Conservation (phyloP, 2,113 vertebrate genomes). For the Perccottus glenii region DNA sequence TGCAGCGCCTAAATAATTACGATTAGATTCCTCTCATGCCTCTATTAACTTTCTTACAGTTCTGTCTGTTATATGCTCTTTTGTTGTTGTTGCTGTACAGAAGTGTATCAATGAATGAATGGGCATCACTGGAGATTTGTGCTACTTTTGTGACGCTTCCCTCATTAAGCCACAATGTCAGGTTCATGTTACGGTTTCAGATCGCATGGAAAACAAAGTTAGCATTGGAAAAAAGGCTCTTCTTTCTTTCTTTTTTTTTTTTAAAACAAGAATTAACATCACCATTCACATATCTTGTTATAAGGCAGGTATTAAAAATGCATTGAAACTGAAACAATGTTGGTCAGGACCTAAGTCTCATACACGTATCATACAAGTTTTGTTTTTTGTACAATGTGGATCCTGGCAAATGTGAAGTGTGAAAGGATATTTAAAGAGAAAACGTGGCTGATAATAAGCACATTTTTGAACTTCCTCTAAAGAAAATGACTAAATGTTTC, state of each 20-base stretch:
- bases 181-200: conserved; percentile 6
- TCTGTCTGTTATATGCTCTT: too few species aligned
- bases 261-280: neutral
- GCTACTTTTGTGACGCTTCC: too few species aligned
- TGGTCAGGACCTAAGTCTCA: conserved; percentile 53
- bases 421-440: conserved; percentile 4
- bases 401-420: conserved; percentile 18
- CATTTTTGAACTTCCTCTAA: neutral
- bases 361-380: too few species aligned
- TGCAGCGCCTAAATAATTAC: neutral
- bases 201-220: neutral
- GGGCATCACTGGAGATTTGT: neutral
- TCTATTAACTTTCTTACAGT: neutral
- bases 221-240: neutral
- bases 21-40: neutral
- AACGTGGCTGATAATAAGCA: neutral
- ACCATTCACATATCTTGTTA: neutral
- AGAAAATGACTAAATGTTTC: too few species aligned
- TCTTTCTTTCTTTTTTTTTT: neutral
- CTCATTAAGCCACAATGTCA: conserved; percentile 1
- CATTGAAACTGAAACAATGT: conserved; percentile 32
- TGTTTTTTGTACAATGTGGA: neutral
- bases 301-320: neutral
- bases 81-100: neutral
- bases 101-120: neutral